Evolutionary conservation across 2,113 vertebrate genomes (phyloP).

Genomic region (Megaceryle maxima): DNA sequence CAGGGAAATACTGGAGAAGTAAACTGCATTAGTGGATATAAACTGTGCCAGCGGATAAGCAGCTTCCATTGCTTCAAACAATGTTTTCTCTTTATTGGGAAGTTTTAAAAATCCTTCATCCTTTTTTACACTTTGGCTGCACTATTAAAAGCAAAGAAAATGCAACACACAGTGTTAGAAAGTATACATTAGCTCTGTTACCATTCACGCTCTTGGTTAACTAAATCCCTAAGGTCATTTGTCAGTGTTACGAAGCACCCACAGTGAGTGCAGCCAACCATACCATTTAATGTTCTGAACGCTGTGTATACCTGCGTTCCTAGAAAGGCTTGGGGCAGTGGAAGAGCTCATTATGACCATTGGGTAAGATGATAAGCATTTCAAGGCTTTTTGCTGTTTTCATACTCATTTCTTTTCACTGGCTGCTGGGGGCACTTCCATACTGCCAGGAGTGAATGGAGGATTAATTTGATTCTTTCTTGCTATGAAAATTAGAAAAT

Average conservation of each 20-base stretch:
- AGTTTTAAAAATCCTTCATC: neutral
- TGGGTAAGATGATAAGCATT: neutral
- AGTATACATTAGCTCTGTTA: neutral
- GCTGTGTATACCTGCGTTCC: neutral
- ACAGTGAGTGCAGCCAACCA: neutral
- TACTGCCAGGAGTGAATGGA: fast-evolving
- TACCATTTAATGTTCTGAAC: fast-evolving
- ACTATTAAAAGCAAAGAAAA: neutral
- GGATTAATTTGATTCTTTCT: neutral
- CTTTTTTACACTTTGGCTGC: neutral
- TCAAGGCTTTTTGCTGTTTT: neutral
- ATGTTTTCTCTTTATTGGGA: neutral
- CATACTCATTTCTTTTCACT: neutral
- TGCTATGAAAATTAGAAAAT: neutral
- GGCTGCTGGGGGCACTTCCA: neutral
- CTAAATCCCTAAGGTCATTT: neutral
- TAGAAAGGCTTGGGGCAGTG: neutral
- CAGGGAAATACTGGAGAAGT: neutral
- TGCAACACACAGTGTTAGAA: fast-evolving
- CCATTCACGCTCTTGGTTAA: neutral
- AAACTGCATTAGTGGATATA: neutral
- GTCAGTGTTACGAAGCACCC: neutral
- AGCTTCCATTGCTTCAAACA: neutral
- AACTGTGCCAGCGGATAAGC: neutral
- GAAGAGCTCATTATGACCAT: neutral